These are phyloP conservation scores for Drosophila paucipuncta DNA, from an alignment of 2,888 invertebrate genomes.

Conservation along the genomic window DNA sequence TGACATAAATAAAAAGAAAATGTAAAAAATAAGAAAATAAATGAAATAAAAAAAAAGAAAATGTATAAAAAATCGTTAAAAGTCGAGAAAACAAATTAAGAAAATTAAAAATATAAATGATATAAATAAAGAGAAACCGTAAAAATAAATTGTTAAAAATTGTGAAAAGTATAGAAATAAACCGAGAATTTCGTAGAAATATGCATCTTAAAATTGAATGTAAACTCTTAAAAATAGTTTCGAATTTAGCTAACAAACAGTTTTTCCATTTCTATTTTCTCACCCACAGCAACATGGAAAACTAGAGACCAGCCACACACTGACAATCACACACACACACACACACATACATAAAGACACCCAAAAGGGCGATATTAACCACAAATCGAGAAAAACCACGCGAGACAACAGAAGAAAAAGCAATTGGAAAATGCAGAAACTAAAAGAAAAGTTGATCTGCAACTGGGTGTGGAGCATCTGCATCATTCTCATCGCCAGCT, in stretches of 20 bases:
- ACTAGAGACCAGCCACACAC: constrained; percentile 38
- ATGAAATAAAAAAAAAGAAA: not conserved
- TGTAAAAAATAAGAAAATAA: not conserved
- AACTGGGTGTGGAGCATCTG: constrained; percentile 44
- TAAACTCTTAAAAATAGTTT: constrained; percentile 29
- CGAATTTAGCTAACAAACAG: constrained; percentile 32
- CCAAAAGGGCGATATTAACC: constrained; percentile 24
- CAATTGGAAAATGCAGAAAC: constrained; percentile 10
- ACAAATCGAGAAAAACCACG: constrained; percentile 18
- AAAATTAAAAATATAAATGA: not conserved
- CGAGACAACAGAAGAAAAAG: constrained; percentile 14
- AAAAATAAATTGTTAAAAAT: constrained; percentile 1
- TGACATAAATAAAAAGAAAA: not conserved
- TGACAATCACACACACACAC: not conserved
- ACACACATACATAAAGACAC: constrained; percentile 6
- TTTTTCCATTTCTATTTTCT: constrained; percentile 21
- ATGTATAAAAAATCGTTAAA: no score
- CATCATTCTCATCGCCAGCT: constrained; percentile 38
- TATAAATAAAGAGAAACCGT: constrained; percentile 6
- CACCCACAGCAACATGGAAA: constrained; percentile 66
- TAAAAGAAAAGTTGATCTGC: constrained; percentile 49
- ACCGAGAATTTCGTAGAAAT: not conserved
- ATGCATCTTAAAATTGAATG: constrained; percentile 3
- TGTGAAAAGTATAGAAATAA: not conserved
- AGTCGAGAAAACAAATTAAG: not conserved